Evolutionary conservation across 2,888 invertebrate genomes (phyloP), one percentile per base, ranked within the genome.

Genomic region (Zygogramma bicolorata): DNA sequence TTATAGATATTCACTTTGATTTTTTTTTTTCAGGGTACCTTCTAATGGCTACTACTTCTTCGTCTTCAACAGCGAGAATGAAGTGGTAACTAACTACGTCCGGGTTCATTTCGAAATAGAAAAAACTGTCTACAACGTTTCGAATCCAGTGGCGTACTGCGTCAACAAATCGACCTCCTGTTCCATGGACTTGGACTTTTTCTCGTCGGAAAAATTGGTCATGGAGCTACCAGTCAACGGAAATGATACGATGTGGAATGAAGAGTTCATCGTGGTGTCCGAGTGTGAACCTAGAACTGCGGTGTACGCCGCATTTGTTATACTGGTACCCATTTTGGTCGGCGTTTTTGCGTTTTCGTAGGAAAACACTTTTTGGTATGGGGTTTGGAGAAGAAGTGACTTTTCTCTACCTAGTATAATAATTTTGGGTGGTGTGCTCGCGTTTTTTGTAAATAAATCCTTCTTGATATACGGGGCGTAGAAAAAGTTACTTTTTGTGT

Each of bases 1-100:
- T n/a, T n/a, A n/a, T n/a, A n/a, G n/a, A n/a, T n/a, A n/a, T n/a
- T n/a, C n/a, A n/a, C n/a, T n/a, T n/a, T n/a, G n/a, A n/a, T 15
- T 58, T 58, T 53, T 18, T 38, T n/a, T 73, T 83, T 87, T 77
- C 85, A 92, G 93, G 79, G 92, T 94, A 0, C 93, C 94, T 61
- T 88, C 90, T 0, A 93, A 94, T 79, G 94, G 94, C 6, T 94
- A 94, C 85, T 95, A 95, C 82, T 95, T 94, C 88, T 94, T 94
- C 87, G 92, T 95, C 0, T 95, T 94, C 87, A 93, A 92, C 84
- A 94, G 94, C 5, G 94, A 94, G 84, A 94, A 95, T 83, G 94
- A 94, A 81, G 90, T 93, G 0, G 92, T 93, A 83, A 88, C 89
- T 6, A 94, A 94, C 86, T 93, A 91, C 84, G 89, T 94, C 31